Evolutionary conservation across 2,113 vertebrate genomes (phyloP), one percentile per base, ranked within the genome.

Genomic region (Apus apus): DNA sequence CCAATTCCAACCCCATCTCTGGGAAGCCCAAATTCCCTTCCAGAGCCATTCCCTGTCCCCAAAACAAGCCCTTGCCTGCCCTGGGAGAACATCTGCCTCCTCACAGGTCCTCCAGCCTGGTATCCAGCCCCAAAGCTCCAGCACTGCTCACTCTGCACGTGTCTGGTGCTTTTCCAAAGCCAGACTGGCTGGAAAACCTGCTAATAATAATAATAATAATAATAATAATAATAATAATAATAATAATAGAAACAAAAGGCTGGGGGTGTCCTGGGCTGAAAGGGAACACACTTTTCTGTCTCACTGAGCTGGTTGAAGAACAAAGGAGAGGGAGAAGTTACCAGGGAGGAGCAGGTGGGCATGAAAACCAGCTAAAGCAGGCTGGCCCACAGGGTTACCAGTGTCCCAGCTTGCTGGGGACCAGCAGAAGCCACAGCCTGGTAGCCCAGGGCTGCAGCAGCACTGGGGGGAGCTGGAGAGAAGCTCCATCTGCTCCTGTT

Each of bases 381-480:
- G 40, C 40, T 12, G 40, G 40, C 9, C 20, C 46, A 20, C 46
- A 19, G 46, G 19, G 18, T 18, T 53, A 73, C 78, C 83, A 53
- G 50, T n/a, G 29, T n/a, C 43, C 60, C 30, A 18, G 26, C 8
- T 38, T 5, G 17, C 77, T 11, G 64, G 64, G 64, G 51, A 32
- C 81, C 3, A 68, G 58, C 36, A 48, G 65, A 21, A 86, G 46
- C 60, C 65, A n/a, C 3, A 1, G 57, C 2, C 20, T 5, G 25
- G 25, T 8, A 36, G 34, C 71, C 15, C 79, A 22, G 36, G 3
- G 53, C 7, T 15, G 48, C 61, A 48, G 60, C 54, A 50, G 54
- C 8, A 1, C 11, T 10, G 56, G 50, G 38, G 38, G 38, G 38
- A 15, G 1, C 11, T 10, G 0, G 3, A 4, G 26, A 61, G 40